Conservation (phyloP, 2,113 vertebrate species). For the Monarcha castaneiventris region DNA sequence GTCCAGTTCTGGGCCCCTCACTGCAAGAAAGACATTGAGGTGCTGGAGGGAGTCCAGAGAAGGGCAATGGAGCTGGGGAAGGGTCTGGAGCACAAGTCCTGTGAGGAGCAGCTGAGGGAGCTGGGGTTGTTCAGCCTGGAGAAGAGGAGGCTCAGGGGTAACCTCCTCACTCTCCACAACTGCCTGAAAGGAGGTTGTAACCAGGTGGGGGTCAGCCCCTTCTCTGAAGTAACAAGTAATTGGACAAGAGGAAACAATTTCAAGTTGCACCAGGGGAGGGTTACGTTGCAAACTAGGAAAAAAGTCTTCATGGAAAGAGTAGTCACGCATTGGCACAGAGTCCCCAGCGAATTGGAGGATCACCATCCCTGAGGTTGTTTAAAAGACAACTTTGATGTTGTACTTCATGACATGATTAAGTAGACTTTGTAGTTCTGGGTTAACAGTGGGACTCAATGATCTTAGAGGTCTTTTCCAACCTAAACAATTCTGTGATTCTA, state of each 20-base stretch:
- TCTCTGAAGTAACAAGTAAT: neutral
- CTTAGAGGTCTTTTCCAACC: neutral
- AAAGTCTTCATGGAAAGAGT: neutral
- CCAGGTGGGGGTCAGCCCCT: too few species aligned
- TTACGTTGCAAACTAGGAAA: neutral
- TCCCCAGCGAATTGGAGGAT: neutral
- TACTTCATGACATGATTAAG: neutral
- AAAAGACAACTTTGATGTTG: neutral
- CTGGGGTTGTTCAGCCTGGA: neutral
- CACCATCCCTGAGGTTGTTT: neutral
- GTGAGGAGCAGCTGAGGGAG: fast-evolving
- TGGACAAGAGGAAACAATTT: neutral
- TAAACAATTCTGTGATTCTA: neutral
- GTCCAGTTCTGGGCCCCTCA: neutral
- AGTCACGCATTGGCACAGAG: neutral
- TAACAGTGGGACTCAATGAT: neutral
- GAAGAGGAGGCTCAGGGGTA: too few species aligned
- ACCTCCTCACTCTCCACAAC: neutral
- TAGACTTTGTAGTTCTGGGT: neutral
- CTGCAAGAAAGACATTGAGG: neutral
- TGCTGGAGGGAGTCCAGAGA: neutral
- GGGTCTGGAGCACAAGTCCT: neutral
- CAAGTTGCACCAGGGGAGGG: neutral
- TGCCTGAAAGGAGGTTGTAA: neutral
- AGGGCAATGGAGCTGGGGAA: neutral